These are phyloP conservation scores for Atta cephalotes DNA, from an alignment of 1,140 invertebrate genomes.

Conservation along the genomic window DNA sequence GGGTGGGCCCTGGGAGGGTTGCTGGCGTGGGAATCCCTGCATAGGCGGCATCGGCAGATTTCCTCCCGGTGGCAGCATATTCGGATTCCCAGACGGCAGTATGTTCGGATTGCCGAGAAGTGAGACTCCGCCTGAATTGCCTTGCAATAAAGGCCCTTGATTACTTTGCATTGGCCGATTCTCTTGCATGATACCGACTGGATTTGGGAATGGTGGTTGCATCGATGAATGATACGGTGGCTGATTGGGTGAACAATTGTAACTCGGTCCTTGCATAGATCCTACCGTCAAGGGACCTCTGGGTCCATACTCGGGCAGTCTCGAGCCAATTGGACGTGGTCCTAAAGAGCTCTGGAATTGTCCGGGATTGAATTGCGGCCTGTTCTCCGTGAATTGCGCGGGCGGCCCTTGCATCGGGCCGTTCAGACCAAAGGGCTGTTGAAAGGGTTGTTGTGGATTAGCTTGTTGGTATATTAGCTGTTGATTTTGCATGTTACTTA, in stretches of 20 bases:
- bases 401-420: conserved; percentile 72
- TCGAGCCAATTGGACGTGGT: conserved; percentile 65
- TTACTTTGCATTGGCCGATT: conserved; percentile 70
- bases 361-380: conserved; percentile 72
- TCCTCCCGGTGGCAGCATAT: conserved; percentile 40
- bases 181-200: conserved; percentile 58
- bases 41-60: conserved; percentile 74
- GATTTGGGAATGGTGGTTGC: conserved; percentile 65
- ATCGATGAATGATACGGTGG: conserved; percentile 73
- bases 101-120: conserved; percentile 71
- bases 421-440: conserved; percentile 69
- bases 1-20: conserved; percentile 71
- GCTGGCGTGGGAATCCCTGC: conserved; percentile 70
- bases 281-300: conserved; percentile 59
- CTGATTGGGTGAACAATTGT: conserved; percentile 78
- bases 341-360: conserved; percentile 72
- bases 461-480: conserved; percentile 77
- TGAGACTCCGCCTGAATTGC: conserved; percentile 67
- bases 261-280: conserved; percentile 66
- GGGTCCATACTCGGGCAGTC: conserved; percentile 74
- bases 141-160: conserved; percentile 76
- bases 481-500: conserved; percentile 74
- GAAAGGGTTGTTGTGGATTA: conserved; percentile 72
- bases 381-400: conserved; percentile 70
- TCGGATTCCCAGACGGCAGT: conserved; percentile 55